phyloP scores from a whole-genome alignment of 2,797 vertebrate genomes.

The Spinibarbus caldwelli region DNA sequence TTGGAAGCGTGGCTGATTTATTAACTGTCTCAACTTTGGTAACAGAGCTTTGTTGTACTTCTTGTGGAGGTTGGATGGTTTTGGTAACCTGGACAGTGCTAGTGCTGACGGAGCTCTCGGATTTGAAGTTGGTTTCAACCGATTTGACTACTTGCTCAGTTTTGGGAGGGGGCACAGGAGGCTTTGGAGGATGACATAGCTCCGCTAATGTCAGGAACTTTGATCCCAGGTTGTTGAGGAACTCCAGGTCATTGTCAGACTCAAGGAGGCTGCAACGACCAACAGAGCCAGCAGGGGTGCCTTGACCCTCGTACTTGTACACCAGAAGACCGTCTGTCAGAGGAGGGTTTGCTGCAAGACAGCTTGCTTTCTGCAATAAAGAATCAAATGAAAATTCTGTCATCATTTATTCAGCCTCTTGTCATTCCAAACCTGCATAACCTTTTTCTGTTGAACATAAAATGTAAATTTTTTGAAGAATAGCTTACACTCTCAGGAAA shows the following conservation, averaged over 20 bases:
- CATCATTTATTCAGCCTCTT: no score
- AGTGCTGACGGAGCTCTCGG: constrained; percentile 57
- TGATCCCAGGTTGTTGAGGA: constrained; percentile 84
- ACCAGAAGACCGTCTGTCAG: constrained; percentile 79
- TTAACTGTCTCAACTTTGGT: constrained; percentile 57
- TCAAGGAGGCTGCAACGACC: constrained; percentile 88
- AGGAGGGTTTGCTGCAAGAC: constrained; percentile 64
- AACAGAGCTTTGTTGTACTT: constrained; percentile 45
- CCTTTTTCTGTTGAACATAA: no score
- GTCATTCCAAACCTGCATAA: no score
- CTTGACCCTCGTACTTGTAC: constrained; percentile 82
- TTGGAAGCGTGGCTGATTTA: constrained; percentile 27
- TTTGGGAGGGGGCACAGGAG: constrained; percentile 26
- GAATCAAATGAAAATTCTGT: constrained; percentile 35
- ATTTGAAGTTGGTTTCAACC: constrained; percentile 49
- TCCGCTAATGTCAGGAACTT: constrained; percentile 74
- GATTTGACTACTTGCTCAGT: constrained; percentile 47
- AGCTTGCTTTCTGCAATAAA: constrained; percentile 81
- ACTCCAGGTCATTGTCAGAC: constrained; percentile 79
- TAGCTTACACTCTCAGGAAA: no score
- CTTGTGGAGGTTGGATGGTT: constrained; percentile 37
- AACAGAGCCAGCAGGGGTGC: constrained; percentile 80
- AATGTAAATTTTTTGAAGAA: no score
- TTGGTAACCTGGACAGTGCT: constrained; percentile 42
- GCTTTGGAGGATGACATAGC: constrained; percentile 65